These are phyloP conservation scores for Anas acuta DNA, from an alignment of 2,797 vertebrate genomes.

Conservation along the genomic window DNA sequence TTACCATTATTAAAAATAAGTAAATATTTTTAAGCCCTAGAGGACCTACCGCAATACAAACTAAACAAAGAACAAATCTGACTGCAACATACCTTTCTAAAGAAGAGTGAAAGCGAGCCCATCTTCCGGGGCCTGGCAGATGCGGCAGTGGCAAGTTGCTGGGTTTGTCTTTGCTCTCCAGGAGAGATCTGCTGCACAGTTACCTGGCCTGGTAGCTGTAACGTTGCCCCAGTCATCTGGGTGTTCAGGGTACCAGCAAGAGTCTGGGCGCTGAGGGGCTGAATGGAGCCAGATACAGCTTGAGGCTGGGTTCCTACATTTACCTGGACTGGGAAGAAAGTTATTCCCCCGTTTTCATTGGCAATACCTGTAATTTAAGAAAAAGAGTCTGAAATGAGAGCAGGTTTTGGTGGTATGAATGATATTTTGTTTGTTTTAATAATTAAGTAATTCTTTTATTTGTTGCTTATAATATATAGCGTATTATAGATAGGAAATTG, in stretches of 20 bases:
- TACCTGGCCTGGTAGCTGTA: conserved; percentile 79
- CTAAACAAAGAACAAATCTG: neutral
- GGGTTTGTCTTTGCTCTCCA: conserved; percentile 68
- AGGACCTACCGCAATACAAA: neutral
- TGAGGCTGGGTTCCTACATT: conserved; percentile 83
- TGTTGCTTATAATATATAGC: neutral
- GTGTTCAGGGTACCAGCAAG: conserved; percentile 77
- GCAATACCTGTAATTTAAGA: conserved; percentile 83
- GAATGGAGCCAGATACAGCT: conserved; percentile 75
- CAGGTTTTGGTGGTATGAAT: neutral
- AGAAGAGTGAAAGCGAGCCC: conserved; percentile 88
- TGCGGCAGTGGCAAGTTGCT: neutral
- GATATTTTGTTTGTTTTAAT: neutral
- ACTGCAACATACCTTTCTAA: conserved; percentile 84
- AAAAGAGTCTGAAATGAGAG: neutral
- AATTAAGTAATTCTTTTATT: neutral
- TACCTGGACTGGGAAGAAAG: conserved; percentile 89
- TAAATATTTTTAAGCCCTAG: neutral
- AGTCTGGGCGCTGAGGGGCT: conserved; percentile 81
- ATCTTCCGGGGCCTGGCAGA: conserved; percentile 74
- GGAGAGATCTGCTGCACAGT: conserved; percentile 72
- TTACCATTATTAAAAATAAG: accelerated
- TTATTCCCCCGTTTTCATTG: conserved; percentile 91
- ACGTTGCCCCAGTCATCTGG: conserved; percentile 72
- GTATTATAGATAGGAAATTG: neutral